Conservation (phyloP, 2,888 invertebrate species). For the Chrysodeixis includens region DNA sequence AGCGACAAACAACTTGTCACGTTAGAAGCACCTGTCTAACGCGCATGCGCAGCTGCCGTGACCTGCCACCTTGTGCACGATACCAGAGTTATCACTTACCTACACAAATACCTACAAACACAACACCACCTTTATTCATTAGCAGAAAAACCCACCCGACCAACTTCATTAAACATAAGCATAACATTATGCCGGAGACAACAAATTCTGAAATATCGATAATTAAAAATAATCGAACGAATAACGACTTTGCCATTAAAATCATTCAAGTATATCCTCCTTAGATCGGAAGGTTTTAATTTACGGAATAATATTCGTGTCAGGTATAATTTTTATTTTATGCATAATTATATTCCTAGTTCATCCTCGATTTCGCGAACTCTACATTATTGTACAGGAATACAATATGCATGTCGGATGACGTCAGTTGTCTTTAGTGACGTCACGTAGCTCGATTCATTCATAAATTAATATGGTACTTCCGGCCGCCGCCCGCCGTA, state of each 20-base stretch:
- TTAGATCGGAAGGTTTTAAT: neutral
- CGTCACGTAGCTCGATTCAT: slow-evolving; percentile 77
- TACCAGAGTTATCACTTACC: slow-evolving; percentile 60
- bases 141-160: slow-evolving; percentile 52
- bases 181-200: slow-evolving; percentile 31
- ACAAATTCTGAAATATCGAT: slow-evolving; percentile 39
- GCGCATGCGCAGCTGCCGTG: slow-evolving; percentile 75
- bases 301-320: slow-evolving; percentile 27
- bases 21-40: slow-evolving; percentile 86
- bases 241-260: slow-evolving; percentile 25
- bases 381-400: slow-evolving; percentile 39
- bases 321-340: slow-evolving; percentile 21
- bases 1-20: slow-evolving; percentile 59
- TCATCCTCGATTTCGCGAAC: slow-evolving; percentile 45
- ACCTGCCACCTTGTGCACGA: slow-evolving; percentile 66
- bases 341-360: slow-evolving; percentile 35
- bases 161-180: slow-evolving; percentile 59
- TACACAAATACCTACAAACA: slow-evolving; percentile 47
- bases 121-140: slow-evolving; percentile 59
- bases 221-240: slow-evolving; percentile 37
- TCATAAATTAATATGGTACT: slow-evolving; percentile 81
- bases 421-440: slow-evolving; percentile 70
- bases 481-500: slow-evolving; percentile 73
- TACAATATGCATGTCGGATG: slow-evolving; percentile 55
- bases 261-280: slow-evolving; percentile 12